Conservation (phyloP, 2,797 vertebrate genomes). For the Periparus ater region DNA sequence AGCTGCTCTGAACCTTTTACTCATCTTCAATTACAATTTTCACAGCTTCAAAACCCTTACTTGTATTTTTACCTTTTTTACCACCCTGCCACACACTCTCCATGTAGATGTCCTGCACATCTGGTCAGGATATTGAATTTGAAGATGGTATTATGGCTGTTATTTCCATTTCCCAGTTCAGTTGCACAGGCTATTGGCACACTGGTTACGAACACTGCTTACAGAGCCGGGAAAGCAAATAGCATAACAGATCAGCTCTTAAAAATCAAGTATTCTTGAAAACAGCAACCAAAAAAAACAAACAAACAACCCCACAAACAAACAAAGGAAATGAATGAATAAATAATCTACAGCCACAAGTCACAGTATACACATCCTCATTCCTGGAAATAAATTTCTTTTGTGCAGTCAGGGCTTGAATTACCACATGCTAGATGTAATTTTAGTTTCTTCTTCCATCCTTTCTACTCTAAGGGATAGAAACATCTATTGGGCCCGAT, state of each 20-base stretch:
- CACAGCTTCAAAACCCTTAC: neutral
- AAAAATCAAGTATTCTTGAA: neutral
- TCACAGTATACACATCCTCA: neutral
- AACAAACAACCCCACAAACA: neutral
- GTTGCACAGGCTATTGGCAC: neutral
- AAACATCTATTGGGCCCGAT: neutral
- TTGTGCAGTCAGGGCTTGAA: neutral
- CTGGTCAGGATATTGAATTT: neutral
- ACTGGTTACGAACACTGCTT: neutral
- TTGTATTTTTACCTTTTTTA: neutral
- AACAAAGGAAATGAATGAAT: neutral
- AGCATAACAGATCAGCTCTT: neutral
- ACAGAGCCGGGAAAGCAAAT: neutral
- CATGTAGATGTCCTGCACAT: neutral
- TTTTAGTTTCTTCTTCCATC: neutral
- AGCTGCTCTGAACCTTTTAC: neutral
- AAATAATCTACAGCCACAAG: neutral
- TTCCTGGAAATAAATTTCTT: neutral
- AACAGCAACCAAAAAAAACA: neutral
- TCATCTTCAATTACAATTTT: rapidly evolving
- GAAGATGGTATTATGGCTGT: neutral
- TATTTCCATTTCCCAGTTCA: neutral
- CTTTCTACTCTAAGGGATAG: neutral
- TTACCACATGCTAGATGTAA: neutral
- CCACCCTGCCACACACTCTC: neutral